Percentiles rank a stretch among this genome's conserved stretches.
Conservation (phyloP, 2,888 invertebrate species). For the Carterocephalus palaemon region DNA sequence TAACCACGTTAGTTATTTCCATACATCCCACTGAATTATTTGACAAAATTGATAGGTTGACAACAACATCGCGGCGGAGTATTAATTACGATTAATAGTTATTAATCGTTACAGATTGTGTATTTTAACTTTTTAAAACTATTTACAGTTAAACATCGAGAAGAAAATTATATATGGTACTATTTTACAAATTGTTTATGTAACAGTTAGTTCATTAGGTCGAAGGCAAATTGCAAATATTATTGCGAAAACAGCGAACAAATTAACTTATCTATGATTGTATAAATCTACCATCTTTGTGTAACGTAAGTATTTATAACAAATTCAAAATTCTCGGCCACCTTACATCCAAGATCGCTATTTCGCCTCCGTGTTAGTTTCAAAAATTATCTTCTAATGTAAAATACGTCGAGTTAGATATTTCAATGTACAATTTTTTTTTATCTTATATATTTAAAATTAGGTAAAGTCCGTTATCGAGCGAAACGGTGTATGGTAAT, state of each 20-base stretch:
- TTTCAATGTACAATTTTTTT: slow-evolving; percentile 28
- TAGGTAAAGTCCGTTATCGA: slow-evolving; percentile 20
- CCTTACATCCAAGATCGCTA: slow-evolving; percentile 34
- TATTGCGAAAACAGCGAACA: slow-evolving; percentile 17
- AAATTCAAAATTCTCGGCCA: slow-evolving; percentile 24
- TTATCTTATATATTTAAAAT: slow-evolving; percentile 25
- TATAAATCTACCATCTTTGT: slow-evolving; percentile 20
- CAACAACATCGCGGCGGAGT: slow-evolving; percentile 10
- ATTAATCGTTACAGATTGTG: slow-evolving; percentile 23
- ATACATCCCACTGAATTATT: slow-evolving; percentile 15
- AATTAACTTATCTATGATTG: slow-evolving; percentile 19
- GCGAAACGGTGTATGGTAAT: slow-evolving; percentile 25
- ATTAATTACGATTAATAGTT: slow-evolving; percentile 6
- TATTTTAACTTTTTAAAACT: slow-evolving; percentile 14
- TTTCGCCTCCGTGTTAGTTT: slow-evolving; percentile 34
- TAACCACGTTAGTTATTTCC: slow-evolving; percentile 10
- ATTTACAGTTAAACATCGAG: slow-evolving; percentile 24
- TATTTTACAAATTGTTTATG: slow-evolving; percentile 17
- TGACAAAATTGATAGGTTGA: slow-evolving; percentile 17
- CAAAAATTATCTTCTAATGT: slow-evolving; percentile 36
- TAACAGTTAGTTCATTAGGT: slow-evolving; percentile 19
- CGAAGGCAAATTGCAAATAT: slow-evolving; percentile 19
- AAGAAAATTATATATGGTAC: slow-evolving; percentile 18
- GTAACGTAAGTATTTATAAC: slow-evolving; percentile 18
- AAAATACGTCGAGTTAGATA: slow-evolving; percentile 37